Evolutionary conservation across 2,797 vertebrate genomes (phyloP).

Genomic region (Anniella stebbinsi): DNA sequence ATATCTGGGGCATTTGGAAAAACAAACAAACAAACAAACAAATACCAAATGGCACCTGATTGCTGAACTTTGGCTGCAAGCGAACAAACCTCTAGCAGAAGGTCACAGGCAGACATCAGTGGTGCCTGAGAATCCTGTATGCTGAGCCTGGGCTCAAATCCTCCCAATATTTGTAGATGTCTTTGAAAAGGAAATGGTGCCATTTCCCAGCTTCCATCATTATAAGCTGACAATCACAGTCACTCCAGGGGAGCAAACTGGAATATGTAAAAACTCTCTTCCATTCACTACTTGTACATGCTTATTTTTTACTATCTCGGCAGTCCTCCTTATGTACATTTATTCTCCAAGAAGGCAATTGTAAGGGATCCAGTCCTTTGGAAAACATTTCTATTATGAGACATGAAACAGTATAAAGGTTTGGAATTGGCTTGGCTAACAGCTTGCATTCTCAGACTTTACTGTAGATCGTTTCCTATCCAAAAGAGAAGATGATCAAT

Average conservation of each 20-base stretch:
- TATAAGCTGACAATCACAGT: not conserved
- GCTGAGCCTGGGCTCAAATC: not conserved
- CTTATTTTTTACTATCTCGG: not conserved
- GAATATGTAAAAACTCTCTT: not conserved
- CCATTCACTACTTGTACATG: not conserved
- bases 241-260: not conserved
- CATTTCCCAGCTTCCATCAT: not conserved
- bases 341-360: not conserved
- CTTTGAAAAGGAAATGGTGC: not conserved
- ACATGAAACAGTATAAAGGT: constrained; percentile 16
- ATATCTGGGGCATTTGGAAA: too few species aligned
- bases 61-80: not conserved
- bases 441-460: constrained; percentile 38
- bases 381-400: constrained; percentile 29
- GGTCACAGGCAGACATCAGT: not conserved
- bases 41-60: too few species aligned
- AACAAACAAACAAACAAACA: not conserved
- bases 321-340: not conserved
- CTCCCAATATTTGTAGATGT: not conserved
- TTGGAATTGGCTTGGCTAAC: constrained; percentile 48
- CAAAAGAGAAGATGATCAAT: constrained; percentile 51
- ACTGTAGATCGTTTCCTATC: constrained; percentile 30
- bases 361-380: constrained; percentile 19
- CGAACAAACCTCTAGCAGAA: not conserved
- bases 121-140: not conserved